Percentiles rank a stretch among this genome's conserved stretches.
phyloP scores from a whole-genome alignment of 2,113 vertebrate genomes.

The Struthidea cinerea region DNA sequence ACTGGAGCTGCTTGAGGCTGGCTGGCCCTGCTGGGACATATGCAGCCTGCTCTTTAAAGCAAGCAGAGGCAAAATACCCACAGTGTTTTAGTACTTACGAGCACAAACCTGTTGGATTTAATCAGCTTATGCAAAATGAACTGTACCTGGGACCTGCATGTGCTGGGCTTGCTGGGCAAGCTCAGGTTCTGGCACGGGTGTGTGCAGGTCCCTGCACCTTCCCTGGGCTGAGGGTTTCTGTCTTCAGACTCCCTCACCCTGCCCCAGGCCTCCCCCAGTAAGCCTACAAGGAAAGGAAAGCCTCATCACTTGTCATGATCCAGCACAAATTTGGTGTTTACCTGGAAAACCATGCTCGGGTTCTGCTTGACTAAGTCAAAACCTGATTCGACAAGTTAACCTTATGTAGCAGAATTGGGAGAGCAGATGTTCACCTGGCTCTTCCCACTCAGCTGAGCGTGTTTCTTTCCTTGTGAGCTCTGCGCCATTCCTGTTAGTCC shows the following conservation, averaged over 20 bases:
- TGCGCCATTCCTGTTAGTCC: neutral
- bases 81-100: neutral
- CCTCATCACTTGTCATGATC: neutral
- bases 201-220: neutral
- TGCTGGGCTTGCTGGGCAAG: neutral
- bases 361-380: neutral
- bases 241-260: neutral
- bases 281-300: neutral
- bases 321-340: neutral
- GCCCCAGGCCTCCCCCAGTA: rapidly evolving
- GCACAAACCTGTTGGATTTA: constrained; percentile 10
- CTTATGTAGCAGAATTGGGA: neutral
- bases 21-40: neutral
- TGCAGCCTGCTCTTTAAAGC: neutral
- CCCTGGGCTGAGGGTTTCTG: neutral
- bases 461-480: neutral
- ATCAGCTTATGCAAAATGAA: neutral
- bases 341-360: neutral
- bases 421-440: neutral
- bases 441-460: rapidly evolving
- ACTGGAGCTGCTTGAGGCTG: neutral
- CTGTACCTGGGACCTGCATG: neutral
- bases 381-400: neutral
- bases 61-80: neutral
- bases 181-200: neutral